phyloP scores from a whole-genome alignment of 2,797 vertebrate genomes.

The Lindbergichthys nudifrons region DNA sequence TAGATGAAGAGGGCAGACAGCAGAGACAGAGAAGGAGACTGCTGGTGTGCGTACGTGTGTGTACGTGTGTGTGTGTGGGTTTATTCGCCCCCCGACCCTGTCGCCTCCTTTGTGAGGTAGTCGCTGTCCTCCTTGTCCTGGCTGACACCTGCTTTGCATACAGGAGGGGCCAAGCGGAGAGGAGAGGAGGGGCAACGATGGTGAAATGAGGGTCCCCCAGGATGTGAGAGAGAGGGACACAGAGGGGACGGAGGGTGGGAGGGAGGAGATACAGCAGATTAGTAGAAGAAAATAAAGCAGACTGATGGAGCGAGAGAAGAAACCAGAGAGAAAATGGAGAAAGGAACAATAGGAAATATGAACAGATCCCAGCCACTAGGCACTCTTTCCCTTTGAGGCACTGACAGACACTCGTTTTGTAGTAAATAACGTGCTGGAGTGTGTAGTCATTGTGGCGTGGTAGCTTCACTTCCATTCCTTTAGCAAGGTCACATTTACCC shows the following conservation, averaged over 20 bases:
- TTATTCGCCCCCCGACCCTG: constrained; percentile 69
- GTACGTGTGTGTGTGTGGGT: constrained; percentile 25
- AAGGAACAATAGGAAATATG: constrained; percentile 49
- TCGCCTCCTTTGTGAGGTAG: constrained; percentile 82
- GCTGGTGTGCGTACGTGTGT: constrained; percentile 36
- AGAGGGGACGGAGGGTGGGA: constrained; percentile 38
- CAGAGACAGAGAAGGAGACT: constrained; percentile 45
- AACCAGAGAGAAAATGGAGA: constrained; percentile 25
- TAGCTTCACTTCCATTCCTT: constrained; percentile 58
- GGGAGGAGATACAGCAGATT: constrained; percentile 60
- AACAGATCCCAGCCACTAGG: constrained; percentile 39
- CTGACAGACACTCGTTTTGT: constrained; percentile 26
- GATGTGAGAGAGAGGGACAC: constrained; percentile 61
- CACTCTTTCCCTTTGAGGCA: constrained; percentile 17
- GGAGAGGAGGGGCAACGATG: constrained; percentile 66
- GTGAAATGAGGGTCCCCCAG: constrained; percentile 76
- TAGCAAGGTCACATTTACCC: constrained; percentile 74
- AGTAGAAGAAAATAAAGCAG: constrained; percentile 59
- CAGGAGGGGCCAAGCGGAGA: constrained; percentile 70
- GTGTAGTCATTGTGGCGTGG: constrained; percentile 32
- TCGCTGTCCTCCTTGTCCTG: constrained; percentile 80
- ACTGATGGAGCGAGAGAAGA: constrained; percentile 48
- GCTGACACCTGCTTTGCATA: constrained; percentile 86
- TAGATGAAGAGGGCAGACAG: constrained; percentile 46
- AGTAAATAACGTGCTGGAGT: constrained; percentile 40